These are phyloP conservation scores for Melipona bicolor DNA, from an alignment of 2,888 invertebrate genomes.

Conservation along the genomic window DNA sequence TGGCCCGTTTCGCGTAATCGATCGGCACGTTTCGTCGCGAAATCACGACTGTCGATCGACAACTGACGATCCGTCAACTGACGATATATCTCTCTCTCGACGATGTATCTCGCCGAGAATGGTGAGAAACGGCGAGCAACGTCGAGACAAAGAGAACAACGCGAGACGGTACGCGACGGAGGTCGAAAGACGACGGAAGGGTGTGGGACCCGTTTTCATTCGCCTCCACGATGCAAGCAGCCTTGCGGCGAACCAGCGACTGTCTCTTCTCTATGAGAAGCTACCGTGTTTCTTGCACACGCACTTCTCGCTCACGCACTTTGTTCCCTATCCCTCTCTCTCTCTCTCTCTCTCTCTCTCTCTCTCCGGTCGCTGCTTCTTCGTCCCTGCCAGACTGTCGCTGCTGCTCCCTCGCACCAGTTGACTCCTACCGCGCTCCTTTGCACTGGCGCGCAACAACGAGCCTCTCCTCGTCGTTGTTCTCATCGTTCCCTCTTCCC, in stretches of 20 bases:
- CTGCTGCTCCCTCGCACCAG: conserved; percentile 16
- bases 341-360: conserved; percentile 31
- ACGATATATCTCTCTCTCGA: not conserved
- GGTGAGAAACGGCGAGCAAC: not conserved
- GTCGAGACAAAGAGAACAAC: not conserved
- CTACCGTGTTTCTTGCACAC: conserved; percentile 69
- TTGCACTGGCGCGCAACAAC: conserved; percentile 11
- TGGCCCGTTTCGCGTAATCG: conserved; percentile 17
- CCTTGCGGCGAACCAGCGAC: conserved; percentile 76
- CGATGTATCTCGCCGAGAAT: not conserved
- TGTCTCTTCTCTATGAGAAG: conserved; percentile 74
- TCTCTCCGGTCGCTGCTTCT: not conserved
- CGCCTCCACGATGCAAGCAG: conserved; percentile 72
- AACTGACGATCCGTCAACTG: not conserved
- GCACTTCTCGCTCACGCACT: conserved; percentile 62
- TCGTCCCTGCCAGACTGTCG: not conserved
- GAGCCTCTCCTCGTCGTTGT: conserved; percentile 3
- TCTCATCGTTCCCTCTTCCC: not conserved
- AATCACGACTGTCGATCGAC: conserved; percentile 13
- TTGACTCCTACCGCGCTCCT: conserved; percentile 11
- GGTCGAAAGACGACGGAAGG: conserved; percentile 14
- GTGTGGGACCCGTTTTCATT: conserved; percentile 51
- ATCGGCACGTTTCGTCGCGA: not conserved
- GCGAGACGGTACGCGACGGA: conserved; percentile 1
- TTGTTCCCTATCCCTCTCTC: conserved; percentile 23